Conservation (phyloP, 2,113 vertebrate species). For the Odocoileus hemionus region DNA sequence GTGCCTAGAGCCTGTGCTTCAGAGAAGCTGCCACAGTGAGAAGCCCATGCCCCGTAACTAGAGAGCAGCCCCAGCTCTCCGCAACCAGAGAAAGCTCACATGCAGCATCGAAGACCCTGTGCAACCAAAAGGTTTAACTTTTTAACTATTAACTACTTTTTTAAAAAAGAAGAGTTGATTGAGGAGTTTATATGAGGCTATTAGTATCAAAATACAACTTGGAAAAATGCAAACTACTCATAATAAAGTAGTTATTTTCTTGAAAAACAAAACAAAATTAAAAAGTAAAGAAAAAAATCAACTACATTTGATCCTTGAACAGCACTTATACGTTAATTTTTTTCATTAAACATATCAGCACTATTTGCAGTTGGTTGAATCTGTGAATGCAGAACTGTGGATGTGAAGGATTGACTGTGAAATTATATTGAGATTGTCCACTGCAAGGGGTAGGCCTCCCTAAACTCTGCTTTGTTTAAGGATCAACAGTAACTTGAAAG, state of each 20-base stretch:
- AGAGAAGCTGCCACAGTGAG: neutral
- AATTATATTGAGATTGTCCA: neutral
- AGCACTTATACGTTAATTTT: neutral
- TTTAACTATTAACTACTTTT: neutral
- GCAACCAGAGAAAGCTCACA: neutral
- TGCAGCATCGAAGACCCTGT: neutral
- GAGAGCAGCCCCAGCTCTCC: neutral
- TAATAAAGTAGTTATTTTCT: neutral
- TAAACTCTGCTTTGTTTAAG: neutral
- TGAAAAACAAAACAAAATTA: neutral
- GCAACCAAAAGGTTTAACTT: neutral
- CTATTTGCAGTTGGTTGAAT: neutral
- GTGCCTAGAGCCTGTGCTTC: neutral
- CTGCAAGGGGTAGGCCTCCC: neutral
- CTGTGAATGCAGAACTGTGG: neutral
- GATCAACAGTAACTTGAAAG: neutral
- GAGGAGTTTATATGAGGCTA: neutral
- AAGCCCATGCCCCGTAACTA: neutral
- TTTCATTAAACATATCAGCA: neutral
- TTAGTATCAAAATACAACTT: neutral
- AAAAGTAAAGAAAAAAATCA: neutral
- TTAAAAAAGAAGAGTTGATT: neutral
- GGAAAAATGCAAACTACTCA: neutral
- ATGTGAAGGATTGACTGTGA: neutral
- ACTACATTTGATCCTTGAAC: neutral